Percentiles rank a stretch among this genome's conserved stretches.
Evolutionary conservation across 2,797 vertebrate genomes (phyloP).

Genomic region (Triplophysa bombifrons): DNA sequence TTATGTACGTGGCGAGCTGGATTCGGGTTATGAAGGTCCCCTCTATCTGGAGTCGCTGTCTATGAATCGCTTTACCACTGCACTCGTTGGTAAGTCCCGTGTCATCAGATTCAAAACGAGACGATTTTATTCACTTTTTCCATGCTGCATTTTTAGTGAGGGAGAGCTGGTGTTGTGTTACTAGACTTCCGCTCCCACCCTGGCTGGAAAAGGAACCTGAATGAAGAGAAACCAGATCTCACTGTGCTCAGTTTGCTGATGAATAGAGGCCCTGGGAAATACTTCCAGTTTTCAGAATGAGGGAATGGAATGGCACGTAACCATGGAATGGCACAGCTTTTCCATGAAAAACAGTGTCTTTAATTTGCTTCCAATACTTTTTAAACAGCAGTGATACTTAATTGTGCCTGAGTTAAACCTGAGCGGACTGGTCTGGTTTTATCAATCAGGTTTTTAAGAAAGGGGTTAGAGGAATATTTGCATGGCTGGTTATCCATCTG

Average conservation of each 20-base stretch:
- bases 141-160: not conserved
- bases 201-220: slow-evolving; percentile 13
- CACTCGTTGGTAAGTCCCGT: slow-evolving; percentile 87
- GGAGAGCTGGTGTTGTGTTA: slow-evolving; percentile 50
- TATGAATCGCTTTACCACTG: slow-evolving; percentile 97
- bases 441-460: not conserved
- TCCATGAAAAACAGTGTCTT: not conserved
- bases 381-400: not conserved
- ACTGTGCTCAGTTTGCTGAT: slow-evolving; percentile 21
- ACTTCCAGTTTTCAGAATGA: slow-evolving; percentile 16
- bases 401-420: not conserved
- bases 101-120: not conserved
- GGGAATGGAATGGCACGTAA: not conserved
- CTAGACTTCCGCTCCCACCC: slow-evolving; percentile 32
- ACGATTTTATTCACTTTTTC: not conserved
- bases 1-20: slow-evolving; percentile 95
- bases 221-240: slow-evolving; percentile 35
- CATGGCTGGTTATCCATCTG: not conserved
- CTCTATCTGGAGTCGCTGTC: slow-evolving; percentile 96
- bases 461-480: not conserved
- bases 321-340: not conserved
- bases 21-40: slow-evolving; percentile 93
- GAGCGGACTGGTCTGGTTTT: not conserved
- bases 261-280: slow-evolving; percentile 32
- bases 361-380: not conserved